These are phyloP conservation scores for Drosophila subsilvestris DNA, from an alignment of 2,888 invertebrate genomes.

Conservation along the genomic window DNA sequence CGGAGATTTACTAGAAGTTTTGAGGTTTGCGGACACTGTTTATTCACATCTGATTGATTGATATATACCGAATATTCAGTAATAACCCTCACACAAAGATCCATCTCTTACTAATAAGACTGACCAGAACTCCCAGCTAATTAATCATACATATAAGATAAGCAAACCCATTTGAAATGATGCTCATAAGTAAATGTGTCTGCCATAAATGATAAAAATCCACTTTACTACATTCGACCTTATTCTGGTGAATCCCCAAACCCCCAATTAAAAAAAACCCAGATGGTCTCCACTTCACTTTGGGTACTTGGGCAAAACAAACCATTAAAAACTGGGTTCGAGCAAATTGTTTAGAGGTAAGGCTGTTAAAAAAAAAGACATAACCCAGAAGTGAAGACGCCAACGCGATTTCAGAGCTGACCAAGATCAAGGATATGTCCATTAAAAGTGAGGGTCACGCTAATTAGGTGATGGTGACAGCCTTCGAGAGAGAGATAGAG, in stretches of 20 bases:
- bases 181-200: not conserved
- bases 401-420: slow-evolving; percentile 22
- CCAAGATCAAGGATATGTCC: slow-evolving; percentile 41
- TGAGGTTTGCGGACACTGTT: too few species aligned
- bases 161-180: not conserved
- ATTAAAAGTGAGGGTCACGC: slow-evolving; percentile 51
- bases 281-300: slow-evolving; percentile 10
- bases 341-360: slow-evolving; percentile 25
- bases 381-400: slow-evolving; percentile 22
- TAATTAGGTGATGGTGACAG: slow-evolving; percentile 57
- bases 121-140: not conserved
- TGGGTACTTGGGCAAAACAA: slow-evolving; percentile 1
- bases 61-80: too few species aligned
- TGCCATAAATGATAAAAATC: not conserved
- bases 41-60: too few species aligned
- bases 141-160: not conserved
- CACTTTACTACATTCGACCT: not conserved
- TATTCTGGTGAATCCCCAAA: slow-evolving; percentile 25
- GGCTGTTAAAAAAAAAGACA: slow-evolving; percentile 39
- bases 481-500: not conserved
- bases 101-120: too few species aligned
- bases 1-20: too few species aligned
- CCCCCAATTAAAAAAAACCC: slow-evolving; percentile 2
- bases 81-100: too few species aligned
- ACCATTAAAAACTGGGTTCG: slow-evolving; percentile 28